Evolutionary conservation across 2,888 invertebrate species (phyloP).

Genomic region (Nipponacmea schrenckii): DNA sequence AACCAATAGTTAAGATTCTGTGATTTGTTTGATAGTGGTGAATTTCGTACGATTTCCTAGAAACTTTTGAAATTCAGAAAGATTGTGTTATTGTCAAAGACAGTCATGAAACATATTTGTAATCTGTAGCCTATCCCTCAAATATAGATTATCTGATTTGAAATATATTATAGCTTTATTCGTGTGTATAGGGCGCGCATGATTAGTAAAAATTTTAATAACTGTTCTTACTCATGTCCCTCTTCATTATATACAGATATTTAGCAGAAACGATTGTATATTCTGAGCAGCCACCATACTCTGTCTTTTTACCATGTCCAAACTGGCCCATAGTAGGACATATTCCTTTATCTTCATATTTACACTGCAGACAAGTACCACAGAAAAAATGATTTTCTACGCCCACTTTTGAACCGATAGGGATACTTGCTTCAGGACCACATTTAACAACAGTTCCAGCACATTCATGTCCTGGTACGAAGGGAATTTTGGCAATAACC

Average conservation of each 20-base stretch:
- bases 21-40: too few relatives aligned
- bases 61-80: too few relatives aligned
- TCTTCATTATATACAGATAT: slow-evolving; percentile 51
- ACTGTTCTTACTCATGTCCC: slow-evolving; percentile 46
- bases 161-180: too few relatives aligned
- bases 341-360: slow-evolving; percentile 50
- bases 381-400: slow-evolving; percentile 64
- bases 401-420: slow-evolving; percentile 52
- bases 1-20: too few relatives aligned
- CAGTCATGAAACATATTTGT: too few relatives aligned
- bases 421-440: slow-evolving; percentile 54
- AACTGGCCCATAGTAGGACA: slow-evolving; percentile 62
- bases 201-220: too few relatives aligned
- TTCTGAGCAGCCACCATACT: slow-evolving; percentile 61
- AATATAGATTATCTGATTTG: too few relatives aligned
- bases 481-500: slow-evolving; percentile 59
- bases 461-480: slow-evolving; percentile 63
- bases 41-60: too few relatives aligned
- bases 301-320: slow-evolving; percentile 60
- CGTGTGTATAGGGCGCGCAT: too few relatives aligned
- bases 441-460: slow-evolving; percentile 61
- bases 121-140: too few relatives aligned
- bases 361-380: slow-evolving; percentile 57
- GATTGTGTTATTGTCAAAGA: too few relatives aligned
- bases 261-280: slow-evolving; percentile 59